Evolutionary conservation across 2,888 invertebrate genomes (phyloP).

Genomic region (Aproaerema taeniolella): DNA sequence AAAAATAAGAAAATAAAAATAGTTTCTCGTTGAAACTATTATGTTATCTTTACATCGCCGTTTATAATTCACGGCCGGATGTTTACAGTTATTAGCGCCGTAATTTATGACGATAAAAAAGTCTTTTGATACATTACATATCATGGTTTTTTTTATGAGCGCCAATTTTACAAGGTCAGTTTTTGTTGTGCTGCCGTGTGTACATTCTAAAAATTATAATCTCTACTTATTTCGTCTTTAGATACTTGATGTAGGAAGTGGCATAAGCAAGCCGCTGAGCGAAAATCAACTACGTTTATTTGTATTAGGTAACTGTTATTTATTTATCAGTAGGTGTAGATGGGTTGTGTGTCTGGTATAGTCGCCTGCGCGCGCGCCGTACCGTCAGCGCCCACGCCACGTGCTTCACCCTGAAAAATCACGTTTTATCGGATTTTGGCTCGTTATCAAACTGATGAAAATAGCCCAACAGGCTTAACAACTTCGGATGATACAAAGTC

Average conservation of each 20-base stretch:
- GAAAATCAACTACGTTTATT: too few species aligned
- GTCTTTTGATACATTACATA: slow-evolving; percentile 6
- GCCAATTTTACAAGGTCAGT: neutral
- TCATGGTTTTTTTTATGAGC: too few species aligned
- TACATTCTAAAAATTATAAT: too few species aligned
- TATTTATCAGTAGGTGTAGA: neutral
- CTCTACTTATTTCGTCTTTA: too few species aligned
- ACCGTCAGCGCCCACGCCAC: slow-evolving; percentile 44
- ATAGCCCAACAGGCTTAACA: slow-evolving; percentile 35
- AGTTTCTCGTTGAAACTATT: too few species aligned
- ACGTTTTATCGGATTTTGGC: slow-evolving; percentile 63
- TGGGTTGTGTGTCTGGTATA: neutral
- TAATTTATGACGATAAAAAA: slow-evolving; percentile 17
- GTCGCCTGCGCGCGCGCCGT: slow-evolving; percentile 17
- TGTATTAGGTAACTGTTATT: too few species aligned
- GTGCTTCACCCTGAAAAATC: slow-evolving; percentile 48
- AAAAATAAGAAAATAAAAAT: too few species aligned
- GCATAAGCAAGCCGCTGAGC: too few species aligned
- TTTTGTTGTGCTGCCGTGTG: too few species aligned
- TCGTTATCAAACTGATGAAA: slow-evolving; percentile 42
- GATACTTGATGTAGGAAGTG: too few species aligned
- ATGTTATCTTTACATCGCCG: too few species aligned
- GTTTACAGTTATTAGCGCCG: slow-evolving; percentile 26
- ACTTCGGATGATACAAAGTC: slow-evolving; percentile 36
- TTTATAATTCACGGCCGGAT: slow-evolving; percentile 32